Evolutionary conservation across 2,113 vertebrate genomes (phyloP).

Genomic region (Urocynchramus pylzowi): DNA sequence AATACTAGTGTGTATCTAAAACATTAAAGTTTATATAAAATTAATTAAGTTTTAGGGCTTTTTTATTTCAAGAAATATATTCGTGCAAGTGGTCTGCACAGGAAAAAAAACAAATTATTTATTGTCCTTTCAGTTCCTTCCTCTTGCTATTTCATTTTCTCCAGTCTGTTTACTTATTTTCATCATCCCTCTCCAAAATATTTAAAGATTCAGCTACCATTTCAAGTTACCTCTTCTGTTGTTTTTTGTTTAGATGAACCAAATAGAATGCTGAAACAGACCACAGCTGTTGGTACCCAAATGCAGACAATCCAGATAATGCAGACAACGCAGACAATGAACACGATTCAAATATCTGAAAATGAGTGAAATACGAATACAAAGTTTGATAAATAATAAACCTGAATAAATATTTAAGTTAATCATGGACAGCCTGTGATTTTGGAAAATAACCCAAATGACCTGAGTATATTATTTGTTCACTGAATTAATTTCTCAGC

Average conservation of each 20-base stretch:
- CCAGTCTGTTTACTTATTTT: not conserved
- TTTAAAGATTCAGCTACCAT: not conserved
- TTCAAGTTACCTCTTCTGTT: not conserved
- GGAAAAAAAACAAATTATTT: not conserved
- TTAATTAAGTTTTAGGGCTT: not conserved
- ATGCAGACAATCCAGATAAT: not conserved
- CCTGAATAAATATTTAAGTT: not conserved
- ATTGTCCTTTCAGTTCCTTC: not conserved
- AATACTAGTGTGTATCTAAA: not conserved
- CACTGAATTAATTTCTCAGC: not conserved
- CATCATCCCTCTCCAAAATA: not conserved
- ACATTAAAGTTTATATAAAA: not conserved
- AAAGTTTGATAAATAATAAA: not conserved
- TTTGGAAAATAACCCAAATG: not conserved
- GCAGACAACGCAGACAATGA: not conserved
- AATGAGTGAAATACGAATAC: not conserved
- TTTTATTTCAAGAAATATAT: not conserved
- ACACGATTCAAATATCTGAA: not conserved
- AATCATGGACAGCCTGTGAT: not conserved
- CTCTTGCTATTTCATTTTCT: not conserved
- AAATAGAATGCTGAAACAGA: not conserved
- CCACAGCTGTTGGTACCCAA: not conserved
- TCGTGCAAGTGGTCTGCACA: accelerated
- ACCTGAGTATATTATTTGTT: not conserved
- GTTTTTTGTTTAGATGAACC: not conserved